Evolutionary conservation across 2,113 vertebrate genomes (phyloP).

Genomic region (Mormyrus iriodes): DNA sequence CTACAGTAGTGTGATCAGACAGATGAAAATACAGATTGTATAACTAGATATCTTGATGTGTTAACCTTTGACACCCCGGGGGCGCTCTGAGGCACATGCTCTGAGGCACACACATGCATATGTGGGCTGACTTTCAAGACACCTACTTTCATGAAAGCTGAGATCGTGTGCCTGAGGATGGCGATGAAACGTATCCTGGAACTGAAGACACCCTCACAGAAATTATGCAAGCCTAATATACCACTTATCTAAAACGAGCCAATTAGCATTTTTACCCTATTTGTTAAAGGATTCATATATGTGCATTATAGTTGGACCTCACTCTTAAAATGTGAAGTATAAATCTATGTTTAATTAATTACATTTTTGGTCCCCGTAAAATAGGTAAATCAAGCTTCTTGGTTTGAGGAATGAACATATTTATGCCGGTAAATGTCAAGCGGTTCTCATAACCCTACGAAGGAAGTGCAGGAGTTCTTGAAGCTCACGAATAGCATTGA

Average conservation of each 20-base stretch:
- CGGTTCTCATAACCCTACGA: neutral
- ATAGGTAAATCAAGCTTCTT: neutral
- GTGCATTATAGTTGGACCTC: neutral
- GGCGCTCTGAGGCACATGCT: neutral
- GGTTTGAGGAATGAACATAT: neutral
- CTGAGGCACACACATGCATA: neutral
- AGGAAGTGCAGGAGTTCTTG: neutral
- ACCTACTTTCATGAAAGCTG: slow-evolving; percentile 56
- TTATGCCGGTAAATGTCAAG: neutral
- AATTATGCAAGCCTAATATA: neutral
- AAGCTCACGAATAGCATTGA: neutral
- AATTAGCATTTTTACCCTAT: neutral
- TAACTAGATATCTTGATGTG: slow-evolving; percentile 46
- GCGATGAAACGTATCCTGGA: neutral
- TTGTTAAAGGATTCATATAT: neutral
- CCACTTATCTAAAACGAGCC: neutral
- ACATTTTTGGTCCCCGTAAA: neutral
- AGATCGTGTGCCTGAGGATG: slow-evolving; percentile 22
- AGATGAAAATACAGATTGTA: slow-evolving; percentile 30
- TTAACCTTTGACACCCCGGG: slow-evolving; percentile 28
- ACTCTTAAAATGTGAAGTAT: neutral
- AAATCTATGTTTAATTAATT: neutral
- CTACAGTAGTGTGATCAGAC: neutral
- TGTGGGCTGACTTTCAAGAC: slow-evolving; percentile 38
- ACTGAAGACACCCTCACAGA: neutral